Evolutionary conservation across 2,113 vertebrate genomes (phyloP).

Genomic region (Notiomystis cincta): DNA sequence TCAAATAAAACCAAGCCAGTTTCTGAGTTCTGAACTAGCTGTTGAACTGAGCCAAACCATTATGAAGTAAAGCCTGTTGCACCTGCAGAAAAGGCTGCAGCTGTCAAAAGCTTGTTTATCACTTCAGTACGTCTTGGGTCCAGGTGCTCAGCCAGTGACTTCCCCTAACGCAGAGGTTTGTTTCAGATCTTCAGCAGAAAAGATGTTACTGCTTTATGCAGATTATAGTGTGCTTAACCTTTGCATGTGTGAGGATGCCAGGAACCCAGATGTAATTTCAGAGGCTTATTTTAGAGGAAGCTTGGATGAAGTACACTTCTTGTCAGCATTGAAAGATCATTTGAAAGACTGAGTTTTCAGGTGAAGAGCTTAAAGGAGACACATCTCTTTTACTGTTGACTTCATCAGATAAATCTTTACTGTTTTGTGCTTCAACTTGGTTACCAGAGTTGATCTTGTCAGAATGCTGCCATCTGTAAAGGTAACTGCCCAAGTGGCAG

Average conservation of each 20-base stretch:
- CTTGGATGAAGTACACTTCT: neutral
- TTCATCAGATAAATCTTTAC: neutral
- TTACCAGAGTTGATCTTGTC: neutral
- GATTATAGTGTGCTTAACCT: neutral
- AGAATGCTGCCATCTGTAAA: neutral
- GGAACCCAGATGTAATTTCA: neutral
- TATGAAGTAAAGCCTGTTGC: neutral
- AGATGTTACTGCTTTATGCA: neutral
- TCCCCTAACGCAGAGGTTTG: neutral
- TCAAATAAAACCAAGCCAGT: neutral
- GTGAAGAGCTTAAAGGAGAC: neutral
- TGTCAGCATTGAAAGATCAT: neutral
- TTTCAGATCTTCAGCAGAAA: neutral
- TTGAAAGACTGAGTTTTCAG: neutral
- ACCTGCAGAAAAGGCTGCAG: conserved; percentile 43
- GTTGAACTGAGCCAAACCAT: neutral
- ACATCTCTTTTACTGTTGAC: neutral
- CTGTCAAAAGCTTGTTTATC: conserved; percentile 21
- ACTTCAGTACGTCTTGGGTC: neutral
- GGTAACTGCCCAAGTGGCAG: neutral
- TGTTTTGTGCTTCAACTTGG: neutral
- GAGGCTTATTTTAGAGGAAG: neutral
- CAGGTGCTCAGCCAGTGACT: conserved; percentile 27
- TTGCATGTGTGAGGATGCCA: neutral
- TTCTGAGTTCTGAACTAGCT: neutral